phyloP scores from a whole-genome alignment of 1,140 invertebrate species.

The Phenacoccus solenopsis region DNA sequence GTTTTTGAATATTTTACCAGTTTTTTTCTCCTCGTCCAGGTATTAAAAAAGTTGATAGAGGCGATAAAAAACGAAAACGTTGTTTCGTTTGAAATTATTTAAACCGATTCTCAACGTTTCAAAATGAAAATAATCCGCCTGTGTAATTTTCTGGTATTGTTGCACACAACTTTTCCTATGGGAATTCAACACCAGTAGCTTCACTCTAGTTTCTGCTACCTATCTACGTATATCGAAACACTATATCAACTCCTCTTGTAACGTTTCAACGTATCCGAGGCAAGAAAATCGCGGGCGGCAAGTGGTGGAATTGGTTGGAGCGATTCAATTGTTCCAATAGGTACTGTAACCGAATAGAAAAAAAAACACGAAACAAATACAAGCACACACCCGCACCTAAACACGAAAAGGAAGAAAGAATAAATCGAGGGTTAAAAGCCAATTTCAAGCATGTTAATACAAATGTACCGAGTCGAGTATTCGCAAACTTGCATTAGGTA shows the following conservation, averaged over 20 bases:
- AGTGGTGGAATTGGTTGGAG: background rate
- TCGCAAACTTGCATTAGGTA: no score
- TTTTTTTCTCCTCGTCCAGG: background rate
- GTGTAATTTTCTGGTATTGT: conserved; percentile 16
- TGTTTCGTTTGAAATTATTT: conserved; percentile 7
- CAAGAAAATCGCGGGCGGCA: background rate
- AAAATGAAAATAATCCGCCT: conserved; percentile 14
- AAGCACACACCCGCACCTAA: no score
- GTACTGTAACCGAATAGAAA: no score
- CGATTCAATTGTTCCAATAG: background rate
- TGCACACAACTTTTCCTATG: conserved; percentile 1
- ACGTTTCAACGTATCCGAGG: background rate
- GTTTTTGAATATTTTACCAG: background rate
- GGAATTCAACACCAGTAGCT: background rate
- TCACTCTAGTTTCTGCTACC: no score
- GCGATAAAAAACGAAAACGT: conserved; percentile 9
- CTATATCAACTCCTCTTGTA: conserved; percentile 4
- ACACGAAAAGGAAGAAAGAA: background rate
- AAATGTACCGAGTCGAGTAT: background rate
- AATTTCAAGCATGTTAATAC: background rate
- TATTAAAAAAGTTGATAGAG: conserved; percentile 6
- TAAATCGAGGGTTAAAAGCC: background rate
- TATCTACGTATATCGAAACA: conserved; percentile 5
- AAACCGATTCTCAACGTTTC: conserved; percentile 14
- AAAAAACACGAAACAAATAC: no score